These are phyloP conservation scores for Gila robusta DNA, from an alignment of 2,797 vertebrate species.

Conservation along the genomic window DNA sequence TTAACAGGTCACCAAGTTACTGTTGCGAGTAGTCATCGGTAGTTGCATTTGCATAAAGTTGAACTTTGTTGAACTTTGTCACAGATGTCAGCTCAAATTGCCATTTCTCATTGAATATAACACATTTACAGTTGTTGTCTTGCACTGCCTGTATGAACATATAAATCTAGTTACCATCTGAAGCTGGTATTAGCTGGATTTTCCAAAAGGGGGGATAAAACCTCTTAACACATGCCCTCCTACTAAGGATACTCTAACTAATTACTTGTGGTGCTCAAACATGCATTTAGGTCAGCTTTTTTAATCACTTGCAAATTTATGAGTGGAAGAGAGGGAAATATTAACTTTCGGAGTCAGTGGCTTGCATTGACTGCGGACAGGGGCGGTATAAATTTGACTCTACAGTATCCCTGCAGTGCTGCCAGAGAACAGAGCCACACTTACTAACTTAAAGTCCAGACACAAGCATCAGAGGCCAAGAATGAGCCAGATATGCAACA, in stretches of 20 bases:
- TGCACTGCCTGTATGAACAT: not conserved
- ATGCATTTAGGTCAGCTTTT: slow-evolving; percentile 84
- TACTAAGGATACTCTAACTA: slow-evolving; percentile 77
- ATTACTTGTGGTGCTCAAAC: slow-evolving; percentile 82
- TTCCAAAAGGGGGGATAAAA: slow-evolving; percentile 57
- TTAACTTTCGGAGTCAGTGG: slow-evolving; percentile 80
- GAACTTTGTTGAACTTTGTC: not conserved
- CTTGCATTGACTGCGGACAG: slow-evolving; percentile 75
- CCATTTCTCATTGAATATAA: not conserved
- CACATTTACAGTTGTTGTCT: not conserved
- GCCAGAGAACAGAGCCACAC: not conserved
- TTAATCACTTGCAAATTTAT: slow-evolving; percentile 86
- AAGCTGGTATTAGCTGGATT: slow-evolving; percentile 18
- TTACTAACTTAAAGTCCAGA: not conserved
- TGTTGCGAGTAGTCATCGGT: not conserved
- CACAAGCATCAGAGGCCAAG: not conserved
- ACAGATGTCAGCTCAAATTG: not conserved
- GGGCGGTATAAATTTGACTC: slow-evolving; percentile 60
- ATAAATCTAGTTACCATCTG: not conserved
- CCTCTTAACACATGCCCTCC: slow-evolving; percentile 65
- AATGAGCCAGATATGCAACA: slow-evolving; percentile 15
- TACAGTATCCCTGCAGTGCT: not conserved
- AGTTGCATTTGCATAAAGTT: not conserved
- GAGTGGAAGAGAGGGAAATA: slow-evolving; percentile 80
- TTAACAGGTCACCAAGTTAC: not conserved